Evolutionary conservation across 2,888 invertebrate genomes (phyloP).

Genomic region (Papilio demoleus): DNA sequence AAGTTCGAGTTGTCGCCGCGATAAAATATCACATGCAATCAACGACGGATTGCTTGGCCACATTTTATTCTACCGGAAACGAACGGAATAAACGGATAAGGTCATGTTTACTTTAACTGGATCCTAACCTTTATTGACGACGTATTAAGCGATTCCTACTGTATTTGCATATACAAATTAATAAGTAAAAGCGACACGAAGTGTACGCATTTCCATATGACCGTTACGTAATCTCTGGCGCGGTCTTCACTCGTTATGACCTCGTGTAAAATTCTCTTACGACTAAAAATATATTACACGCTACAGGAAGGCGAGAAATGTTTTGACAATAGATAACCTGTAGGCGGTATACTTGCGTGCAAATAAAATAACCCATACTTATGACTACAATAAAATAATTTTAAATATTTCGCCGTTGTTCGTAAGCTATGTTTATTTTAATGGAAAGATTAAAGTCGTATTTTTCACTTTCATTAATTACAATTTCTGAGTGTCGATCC

Average conservation of each 20-base stretch:
- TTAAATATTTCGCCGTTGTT: background rate
- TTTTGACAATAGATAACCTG: conserved; percentile 16
- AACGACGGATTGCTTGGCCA: too few species aligned
- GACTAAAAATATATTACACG: conserved; percentile 29
- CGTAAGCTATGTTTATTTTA: background rate
- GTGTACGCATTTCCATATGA: conserved; percentile 6
- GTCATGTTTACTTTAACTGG: too few species aligned
- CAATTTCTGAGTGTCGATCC: too few species aligned
- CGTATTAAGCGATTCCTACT: background rate
- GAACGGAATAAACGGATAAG: too few species aligned
- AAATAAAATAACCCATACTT: background rate
- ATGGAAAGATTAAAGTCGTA: background rate
- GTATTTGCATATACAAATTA: background rate
- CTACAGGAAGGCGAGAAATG: conserved; percentile 27
- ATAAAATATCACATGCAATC: too few species aligned
- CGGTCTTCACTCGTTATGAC: conserved; percentile 21
- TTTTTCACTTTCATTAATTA: too few species aligned
- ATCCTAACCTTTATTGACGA: too few species aligned
- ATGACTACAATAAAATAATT: background rate
- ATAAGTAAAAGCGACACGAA: conserved; percentile 7
- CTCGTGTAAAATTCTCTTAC: conserved; percentile 32
- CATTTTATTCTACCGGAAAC: too few species aligned
- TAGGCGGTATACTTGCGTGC: conserved; percentile 17
- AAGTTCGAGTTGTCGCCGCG: too few species aligned
- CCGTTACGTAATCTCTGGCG: conserved; percentile 27